Conservation (phyloP, 2,797 vertebrate genomes). For the Channallabes apus region DNA sequence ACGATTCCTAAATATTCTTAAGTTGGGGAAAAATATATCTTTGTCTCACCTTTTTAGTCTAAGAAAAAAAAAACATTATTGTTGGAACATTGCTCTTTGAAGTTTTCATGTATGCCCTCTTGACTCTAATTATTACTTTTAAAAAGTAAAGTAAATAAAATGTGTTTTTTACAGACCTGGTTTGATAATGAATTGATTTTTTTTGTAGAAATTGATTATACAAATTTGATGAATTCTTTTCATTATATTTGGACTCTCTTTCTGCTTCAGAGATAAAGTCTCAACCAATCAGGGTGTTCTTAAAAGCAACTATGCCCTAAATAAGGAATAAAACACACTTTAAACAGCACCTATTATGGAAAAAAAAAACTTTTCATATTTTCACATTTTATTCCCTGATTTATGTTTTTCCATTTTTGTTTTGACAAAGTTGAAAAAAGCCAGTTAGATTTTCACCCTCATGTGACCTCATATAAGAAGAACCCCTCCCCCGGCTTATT, state of each 20-base stretch:
- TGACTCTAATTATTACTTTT: conserved; percentile 47
- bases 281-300: neutral
- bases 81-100: neutral
- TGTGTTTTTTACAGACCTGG: conserved; percentile 6
- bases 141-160: conserved; percentile 51
- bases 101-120: neutral
- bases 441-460: too few species aligned
- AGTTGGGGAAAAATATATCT: neutral
- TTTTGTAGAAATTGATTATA: too few species aligned
- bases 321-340: neutral
- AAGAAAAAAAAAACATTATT: neutral
- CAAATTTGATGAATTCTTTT: neutral
- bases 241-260: neutral
- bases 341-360: too few species aligned
- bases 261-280: neutral
- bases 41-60: neutral
- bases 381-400: too few species aligned
- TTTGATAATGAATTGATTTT: neutral
- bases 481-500: too few species aligned
- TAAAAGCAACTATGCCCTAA: neutral
- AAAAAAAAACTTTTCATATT: too few species aligned
- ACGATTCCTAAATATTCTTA: neutral
- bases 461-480: too few species aligned
- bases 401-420: too few species aligned
- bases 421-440: too few species aligned